Evolutionary conservation across 2,888 invertebrate species (phyloP), one percentile per base, ranked within the genome.

Genomic region (Polydrusus tereticollis): DNA sequence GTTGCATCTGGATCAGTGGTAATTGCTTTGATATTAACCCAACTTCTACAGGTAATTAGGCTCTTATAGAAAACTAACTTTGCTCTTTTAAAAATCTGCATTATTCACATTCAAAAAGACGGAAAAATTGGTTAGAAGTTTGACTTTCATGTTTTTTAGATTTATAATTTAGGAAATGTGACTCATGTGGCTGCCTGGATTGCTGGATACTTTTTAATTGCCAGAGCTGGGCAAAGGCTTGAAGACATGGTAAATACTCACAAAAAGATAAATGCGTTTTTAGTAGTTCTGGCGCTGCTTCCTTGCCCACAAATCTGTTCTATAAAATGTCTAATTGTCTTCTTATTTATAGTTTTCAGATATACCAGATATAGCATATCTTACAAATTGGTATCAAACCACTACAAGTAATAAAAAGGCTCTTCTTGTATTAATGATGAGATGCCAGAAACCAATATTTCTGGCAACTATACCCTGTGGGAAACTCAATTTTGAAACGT

Each of bases 321-420:
- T n/a, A n/a, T n/a, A n/a, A n/a, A n/a, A n/a, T n/a, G n/a, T n/a
- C n/a, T n/a, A n/a, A n/a, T n/a, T n/a, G n/a, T n/a, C n/a, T n/a
- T n/a, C n/a, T n/a, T n/a, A n/a, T n/a, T n/a, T n/a, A n/a, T 33
- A 58, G 58, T 58, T 36, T 18, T 18, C 18, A n/a, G 58, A 58
- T 58, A 36, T 58, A 33, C 5, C 20, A 6, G 12, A 36, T 1
- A n/a, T 36, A 12, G 58, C 58, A 29, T 58, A 58, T 12, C 12
- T 58, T 36, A 23, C 58, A 38, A 58, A 58, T 16, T 58, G 58
- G 58, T 7, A 58, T 18, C 8, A 18, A 0, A 58, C 36, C 5
- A 58, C 12, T 36, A 2, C 12, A n/a, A n/a, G 6, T 38, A 58
- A 58, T 20, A 58, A 20, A 36, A 58, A 20, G 36, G 14, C n/a